phyloP scores from a whole-genome alignment of 2,888 invertebrate species.

The Prosapia bicincta region DNA sequence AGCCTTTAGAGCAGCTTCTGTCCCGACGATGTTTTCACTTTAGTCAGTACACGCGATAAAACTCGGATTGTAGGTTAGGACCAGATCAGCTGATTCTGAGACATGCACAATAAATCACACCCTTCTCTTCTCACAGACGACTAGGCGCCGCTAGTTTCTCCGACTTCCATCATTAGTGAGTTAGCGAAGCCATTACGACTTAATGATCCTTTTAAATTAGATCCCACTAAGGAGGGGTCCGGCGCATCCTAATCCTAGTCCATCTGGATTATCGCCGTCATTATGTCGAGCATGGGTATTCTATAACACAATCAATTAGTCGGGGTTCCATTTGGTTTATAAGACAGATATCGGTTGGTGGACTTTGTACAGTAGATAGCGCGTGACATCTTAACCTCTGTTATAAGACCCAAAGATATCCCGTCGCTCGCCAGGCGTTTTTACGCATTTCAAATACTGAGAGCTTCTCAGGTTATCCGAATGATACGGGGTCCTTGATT shows the following conservation, averaged over 20 bases:
- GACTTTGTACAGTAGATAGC: background rate
- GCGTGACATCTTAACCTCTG: background rate
- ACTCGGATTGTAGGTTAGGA: background rate
- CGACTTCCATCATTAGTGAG: background rate
- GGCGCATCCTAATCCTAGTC: background rate
- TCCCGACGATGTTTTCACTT: background rate
- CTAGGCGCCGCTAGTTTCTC: background rate
- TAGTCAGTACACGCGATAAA: background rate
- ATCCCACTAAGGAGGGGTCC: background rate
- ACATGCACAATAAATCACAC: background rate
- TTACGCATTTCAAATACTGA: no score
- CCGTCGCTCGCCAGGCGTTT: no score
- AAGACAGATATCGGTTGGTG: background rate
- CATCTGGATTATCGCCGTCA: background rate
- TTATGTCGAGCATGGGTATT: no score
- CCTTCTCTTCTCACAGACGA: background rate
- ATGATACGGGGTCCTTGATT: no score
- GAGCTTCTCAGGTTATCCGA: no score
- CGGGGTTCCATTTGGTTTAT: no score
- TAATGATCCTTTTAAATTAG: background rate
- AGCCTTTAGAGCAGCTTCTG: background rate
- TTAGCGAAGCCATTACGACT: background rate
- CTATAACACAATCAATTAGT: background rate
- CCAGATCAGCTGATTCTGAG: background rate
- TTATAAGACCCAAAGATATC: no score